Evolutionary conservation across 2,113 vertebrate genomes (phyloP).

Genomic region (rabbit (Oryctolagus cuniculus)): mOryCun1.1 NC_091437.1:28958501-28959000

Average conservation of each 20-base stretch:
- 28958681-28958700: not conserved
- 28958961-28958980: conserved; percentile 19
- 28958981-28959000: conserved; percentile 34
- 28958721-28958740: conserved; percentile 47
- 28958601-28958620: conserved; percentile 26
- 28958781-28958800: conserved; percentile 45
- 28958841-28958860: not conserved
- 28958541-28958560: not conserved
- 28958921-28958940: not conserved
- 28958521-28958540: not conserved
- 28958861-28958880: conserved; percentile 22
- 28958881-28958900: conserved; percentile 22
- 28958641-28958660: conserved; percentile 44
- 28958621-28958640: conserved; percentile 31
- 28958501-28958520: not conserved
- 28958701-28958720: not conserved
- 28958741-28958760: conserved; percentile 3
- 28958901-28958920: conserved; percentile 41
- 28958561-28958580: not conserved
- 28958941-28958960: conserved; percentile 30
- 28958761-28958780: not conserved
- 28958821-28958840: not conserved
- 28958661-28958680: not conserved
- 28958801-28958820: conserved; percentile 41
- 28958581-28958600: not conserved